Evolutionary conservation across 2,888 invertebrate species (phyloP).

Genomic region (Drosophila antonietae): DNA sequence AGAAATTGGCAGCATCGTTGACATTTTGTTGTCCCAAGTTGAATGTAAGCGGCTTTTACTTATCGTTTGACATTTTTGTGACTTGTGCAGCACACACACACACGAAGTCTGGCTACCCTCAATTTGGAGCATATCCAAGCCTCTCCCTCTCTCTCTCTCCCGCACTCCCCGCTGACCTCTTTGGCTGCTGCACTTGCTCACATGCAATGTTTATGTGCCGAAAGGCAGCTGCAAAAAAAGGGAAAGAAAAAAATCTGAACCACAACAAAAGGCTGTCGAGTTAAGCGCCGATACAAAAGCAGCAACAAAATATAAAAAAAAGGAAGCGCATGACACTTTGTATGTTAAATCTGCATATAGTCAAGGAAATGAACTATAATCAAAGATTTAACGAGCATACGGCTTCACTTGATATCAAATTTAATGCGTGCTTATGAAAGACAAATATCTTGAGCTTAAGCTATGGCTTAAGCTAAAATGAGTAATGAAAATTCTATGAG

Average conservation of each 20-base stretch:
- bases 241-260: conserved; percentile 24
- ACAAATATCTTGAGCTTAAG: background rate
- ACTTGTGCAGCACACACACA: conserved; percentile 43
- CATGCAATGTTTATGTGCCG: conserved; percentile 18
- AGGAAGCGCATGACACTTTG: background rate
- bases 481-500: too few relatives aligned
- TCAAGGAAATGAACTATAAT: conserved; percentile 23
- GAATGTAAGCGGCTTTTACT: conserved; percentile 70
- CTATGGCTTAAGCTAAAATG: background rate
- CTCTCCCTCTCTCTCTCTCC: conserved; percentile 9
- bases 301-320: background rate
- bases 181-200: background rate
- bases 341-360: conserved; percentile 11
- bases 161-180: background rate
- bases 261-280: conserved; percentile 59
- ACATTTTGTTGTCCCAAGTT: conserved; percentile 56
- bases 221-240: conserved; percentile 28
- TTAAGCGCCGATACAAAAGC: conserved; percentile 26
- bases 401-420: background rate
- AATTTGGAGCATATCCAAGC: background rate
- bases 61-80: conserved; percentile 68
- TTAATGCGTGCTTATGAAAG: background rate
- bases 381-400: background rate
- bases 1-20: conserved; percentile 56
- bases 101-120: background rate